Evolutionary conservation across 2,113 vertebrate genomes (phyloP), one percentile per base, ranked within the genome.

Genomic region (Tonatia bakeri): DNA sequence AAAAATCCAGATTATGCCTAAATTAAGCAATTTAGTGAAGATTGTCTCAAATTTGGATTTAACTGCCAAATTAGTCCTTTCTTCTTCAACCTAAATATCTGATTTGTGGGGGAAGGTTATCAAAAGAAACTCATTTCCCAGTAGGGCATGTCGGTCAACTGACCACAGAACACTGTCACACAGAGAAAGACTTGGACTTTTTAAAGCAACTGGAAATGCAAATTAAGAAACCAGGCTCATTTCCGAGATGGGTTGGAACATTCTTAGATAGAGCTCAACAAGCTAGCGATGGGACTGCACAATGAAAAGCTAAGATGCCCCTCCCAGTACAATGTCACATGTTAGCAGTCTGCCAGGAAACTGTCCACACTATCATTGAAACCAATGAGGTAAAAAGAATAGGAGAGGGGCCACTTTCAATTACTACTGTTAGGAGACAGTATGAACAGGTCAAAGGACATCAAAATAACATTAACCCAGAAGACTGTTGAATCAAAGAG

Each of bases 361-460:
- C 22, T 94, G 43, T 80, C 33, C 54, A 90, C 36, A 95, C 20
- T 77, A 26, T 84, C 56, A 79, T 91, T 36, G 76, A 73, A 88
- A 87, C 33, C 70, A 83, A 65, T 52, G 59, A 91, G 36, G n/a
- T 92, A 94, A 91, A 96, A 70, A 31, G 19, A 97, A 90, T 77
- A 85, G 59, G 45, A 90, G 90, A 93, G 47, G 40, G 12, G 38
- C 24, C 22, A 88, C 26, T 95, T 96, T 90, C 14, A 75, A 75
- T 64, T 59, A 90, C 13, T 84, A 22, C 40, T 94, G 24, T 70
- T 92, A 92, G 76, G 43, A 84, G 36, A 86, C 45, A 92, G 14
- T 90, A 43, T 91, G 31, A 17, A 90, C 14, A 83, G 56, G 45
- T 76, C 81, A 89, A 75, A 89, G 24, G 47, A 54, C 56, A 70